Percentiles rank a stretch among this genome's conserved stretches.
Evolutionary conservation across 2,113 vertebrate genomes (phyloP).

Genomic region (Ibidorhyncha struthersii): DNA sequence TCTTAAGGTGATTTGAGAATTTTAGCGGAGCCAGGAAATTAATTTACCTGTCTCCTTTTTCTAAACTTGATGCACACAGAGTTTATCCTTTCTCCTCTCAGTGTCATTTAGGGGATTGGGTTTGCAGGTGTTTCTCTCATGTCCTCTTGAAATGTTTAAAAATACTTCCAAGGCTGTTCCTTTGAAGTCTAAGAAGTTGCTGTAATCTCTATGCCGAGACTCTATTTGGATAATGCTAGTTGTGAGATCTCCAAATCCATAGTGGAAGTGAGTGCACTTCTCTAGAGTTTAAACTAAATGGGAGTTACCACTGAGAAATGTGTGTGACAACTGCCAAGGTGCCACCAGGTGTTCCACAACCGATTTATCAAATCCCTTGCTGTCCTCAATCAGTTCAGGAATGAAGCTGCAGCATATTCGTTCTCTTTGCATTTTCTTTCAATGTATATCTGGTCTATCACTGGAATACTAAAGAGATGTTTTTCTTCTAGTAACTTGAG

Average conservation of each 20-base stretch:
- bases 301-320: not conserved
- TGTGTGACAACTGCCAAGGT: not conserved
- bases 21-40: not conserved
- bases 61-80: not conserved
- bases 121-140: not conserved
- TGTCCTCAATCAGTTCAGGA: not conserved
- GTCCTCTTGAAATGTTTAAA: not conserved
- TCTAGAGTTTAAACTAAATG: not conserved
- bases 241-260: not conserved
- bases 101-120: not conserved
- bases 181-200: not conserved
- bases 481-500: not conserved
- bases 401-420: not conserved
- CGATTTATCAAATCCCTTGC: not conserved
- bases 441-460: not conserved
- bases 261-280: not conserved
- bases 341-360: not conserved
- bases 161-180: not conserved
- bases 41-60: slow-evolving; percentile 10
- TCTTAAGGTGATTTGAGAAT: not conserved
- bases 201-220: not conserved
- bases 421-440: not conserved
- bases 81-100: not conserved
- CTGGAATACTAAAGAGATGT: not conserved
- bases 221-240: not conserved